Conservation (phyloP, 2,113 vertebrate genomes). For the Hippocampus abdominalis region DNA sequence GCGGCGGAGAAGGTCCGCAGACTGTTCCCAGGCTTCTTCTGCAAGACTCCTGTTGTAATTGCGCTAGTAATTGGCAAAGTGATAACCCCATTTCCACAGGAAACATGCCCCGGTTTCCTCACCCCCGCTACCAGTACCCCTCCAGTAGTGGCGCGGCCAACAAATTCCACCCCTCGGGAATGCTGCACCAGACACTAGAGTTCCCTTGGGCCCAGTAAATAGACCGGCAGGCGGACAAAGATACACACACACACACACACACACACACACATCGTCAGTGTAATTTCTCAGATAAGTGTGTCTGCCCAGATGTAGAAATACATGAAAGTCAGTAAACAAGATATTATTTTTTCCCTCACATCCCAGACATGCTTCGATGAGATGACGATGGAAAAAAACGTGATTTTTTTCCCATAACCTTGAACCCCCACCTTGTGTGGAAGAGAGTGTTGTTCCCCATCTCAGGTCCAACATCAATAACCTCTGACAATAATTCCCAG, state of each 20-base stretch:
- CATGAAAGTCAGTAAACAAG: not conserved
- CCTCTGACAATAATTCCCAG: not conserved
- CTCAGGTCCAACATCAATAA: not conserved
- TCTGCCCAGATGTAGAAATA: not conserved
- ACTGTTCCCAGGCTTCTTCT: constrained; percentile 64
- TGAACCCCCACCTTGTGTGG: not conserved
- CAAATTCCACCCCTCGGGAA: constrained; percentile 64
- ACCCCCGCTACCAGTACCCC: constrained; percentile 22
- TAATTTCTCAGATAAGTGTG: constrained; percentile 41
- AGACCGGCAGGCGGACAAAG: constrained; percentile 51
- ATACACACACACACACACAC: constrained; percentile 22
- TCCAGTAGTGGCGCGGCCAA: constrained; percentile 49
- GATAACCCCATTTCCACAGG: constrained; percentile 77
- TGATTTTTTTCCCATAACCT: not conserved
- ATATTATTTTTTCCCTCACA: not conserved
- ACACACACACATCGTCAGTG: constrained; percentile 25
- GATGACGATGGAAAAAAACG: not conserved
- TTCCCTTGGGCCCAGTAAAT: constrained; percentile 51
- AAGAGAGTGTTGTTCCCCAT: not conserved
- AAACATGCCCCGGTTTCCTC: constrained; percentile 69
- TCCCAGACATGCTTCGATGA: not conserved
- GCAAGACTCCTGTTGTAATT: constrained; percentile 68
- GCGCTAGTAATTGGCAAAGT: constrained; percentile 69
- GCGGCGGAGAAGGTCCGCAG: constrained; percentile 20
- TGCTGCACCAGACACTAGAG: constrained; percentile 58